A percentile compares a stretch with the other conserved stretches of the same genome.
Evolutionary conservation across 2,113 vertebrate species (phyloP).

Genomic region (Chroicocephalus ridibundus): DNA sequence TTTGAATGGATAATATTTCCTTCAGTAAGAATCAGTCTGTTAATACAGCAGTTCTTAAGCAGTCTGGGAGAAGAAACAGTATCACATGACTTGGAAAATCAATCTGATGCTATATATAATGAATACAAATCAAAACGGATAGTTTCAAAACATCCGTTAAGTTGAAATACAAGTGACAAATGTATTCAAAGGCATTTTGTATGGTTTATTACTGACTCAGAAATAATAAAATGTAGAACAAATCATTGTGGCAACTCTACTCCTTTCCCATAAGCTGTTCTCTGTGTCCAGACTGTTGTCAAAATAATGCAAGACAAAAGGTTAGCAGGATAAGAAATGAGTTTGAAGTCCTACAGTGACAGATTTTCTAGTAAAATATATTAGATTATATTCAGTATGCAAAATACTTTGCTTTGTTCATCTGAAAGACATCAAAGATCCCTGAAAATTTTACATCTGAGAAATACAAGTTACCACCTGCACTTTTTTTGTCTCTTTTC

Average conservation of each 20-base stretch:
- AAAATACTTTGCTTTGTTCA: neutral
- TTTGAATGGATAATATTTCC: neutral
- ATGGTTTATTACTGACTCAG: neutral
- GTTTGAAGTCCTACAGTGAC: neutral
- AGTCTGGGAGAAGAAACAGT: neutral
- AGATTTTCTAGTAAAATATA: neutral
- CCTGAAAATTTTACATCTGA: neutral
- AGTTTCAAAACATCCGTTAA: neutral
- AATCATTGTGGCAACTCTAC: neutral
- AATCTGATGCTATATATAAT: neutral
- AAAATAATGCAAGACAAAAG: neutral
- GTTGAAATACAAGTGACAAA: neutral
- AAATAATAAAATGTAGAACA: constrained; percentile 25
- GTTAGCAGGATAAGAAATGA: neutral
- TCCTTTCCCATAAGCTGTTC: neutral
- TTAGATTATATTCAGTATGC: neutral
- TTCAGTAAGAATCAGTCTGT: neutral
- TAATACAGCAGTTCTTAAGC: neutral
- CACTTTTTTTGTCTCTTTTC: neutral
- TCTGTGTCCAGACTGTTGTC: neutral
- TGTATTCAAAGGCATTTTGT: neutral
- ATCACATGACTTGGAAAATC: neutral
- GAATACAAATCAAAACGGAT: neutral
- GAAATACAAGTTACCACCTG: neutral
- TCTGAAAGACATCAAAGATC: neutral